Base-by-base conservation (phyloP, 2,113 vertebrate species). In the Mus spicilegus region DNA sequence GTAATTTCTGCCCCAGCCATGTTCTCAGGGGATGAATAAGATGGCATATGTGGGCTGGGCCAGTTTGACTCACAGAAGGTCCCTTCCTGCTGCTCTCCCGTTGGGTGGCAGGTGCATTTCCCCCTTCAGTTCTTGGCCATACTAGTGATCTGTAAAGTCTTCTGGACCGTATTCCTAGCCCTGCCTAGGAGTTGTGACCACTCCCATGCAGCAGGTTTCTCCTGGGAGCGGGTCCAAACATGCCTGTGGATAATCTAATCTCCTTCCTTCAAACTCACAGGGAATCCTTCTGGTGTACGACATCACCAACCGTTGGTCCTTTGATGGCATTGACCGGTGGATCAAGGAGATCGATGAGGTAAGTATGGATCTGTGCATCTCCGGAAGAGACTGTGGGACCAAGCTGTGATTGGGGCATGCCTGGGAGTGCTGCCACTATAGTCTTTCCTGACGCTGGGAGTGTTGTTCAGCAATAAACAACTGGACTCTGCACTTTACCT, bases 311-410 rank as follows among this genome's bases (percentile, higher is more conserved):
- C 99, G 99, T 95, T 99, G 99, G 99, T 99, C 99, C 36, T 99
- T 99, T 33, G 99, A 99, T 63, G 99, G 99, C 36, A 99, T 99
- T 93, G 99, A 99, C 97, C 98, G 99, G 11, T 99, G 99, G 99
- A 99, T 99, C 97, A 99, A 99, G 90, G 99, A 99, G 98, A 99
- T 99, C 22, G 99, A 99, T 87, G 99, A 99, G 99, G 99, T 99
- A 95, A 98, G 98, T 73, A 13, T 24, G 36, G 28, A 22, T 73
- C 8, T n/a, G 42, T 7, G 16, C 72, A 24, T n/a, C 42, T n/a
- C 49, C 8, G 4, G 19, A 46, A 63, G 49, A 93, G 56, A 42
- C 58, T 39, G 11, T 51, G 7, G 58, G 58, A 33, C 70, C 61
- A 63, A 12, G 42, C 76, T 46, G 2, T n/a, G 22, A 17, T 7